Evolutionary conservation across 2,113 vertebrate species (phyloP).

Genomic region (Meleagris gallopavo): DNA sequence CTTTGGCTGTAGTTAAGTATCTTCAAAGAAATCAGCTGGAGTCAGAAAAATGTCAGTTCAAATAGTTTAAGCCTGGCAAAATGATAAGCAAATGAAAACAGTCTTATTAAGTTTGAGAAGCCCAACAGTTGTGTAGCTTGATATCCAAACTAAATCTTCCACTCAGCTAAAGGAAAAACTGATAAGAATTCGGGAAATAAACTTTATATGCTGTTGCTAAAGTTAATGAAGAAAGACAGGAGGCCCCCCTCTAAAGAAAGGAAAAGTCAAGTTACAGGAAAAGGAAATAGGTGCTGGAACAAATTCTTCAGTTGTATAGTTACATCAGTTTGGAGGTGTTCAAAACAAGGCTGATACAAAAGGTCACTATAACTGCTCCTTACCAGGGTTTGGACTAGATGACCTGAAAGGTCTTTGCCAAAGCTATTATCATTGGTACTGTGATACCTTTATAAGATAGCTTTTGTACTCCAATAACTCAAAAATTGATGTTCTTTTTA

Average conservation of each 20-base stretch:
- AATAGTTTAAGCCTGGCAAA: not conserved
- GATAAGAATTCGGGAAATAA: not conserved
- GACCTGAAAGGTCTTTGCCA: conserved; percentile 54
- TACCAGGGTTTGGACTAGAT: conserved; percentile 16
- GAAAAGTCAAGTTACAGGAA: not conserved
- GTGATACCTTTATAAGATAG: conserved; percentile 50
- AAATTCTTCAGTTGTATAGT: not conserved
- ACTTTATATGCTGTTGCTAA: not conserved
- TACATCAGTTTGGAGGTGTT: not conserved
- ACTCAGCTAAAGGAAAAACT: not conserved
- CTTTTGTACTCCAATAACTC: conserved; percentile 58
- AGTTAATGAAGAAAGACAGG: not conserved
- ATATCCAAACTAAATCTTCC: not conserved
- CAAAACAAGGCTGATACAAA: conserved; percentile 31
- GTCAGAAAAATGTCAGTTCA: not conserved
- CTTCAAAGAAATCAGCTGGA: not conserved
- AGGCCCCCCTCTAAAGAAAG: not conserved
- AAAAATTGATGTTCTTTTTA: conserved; percentile 64
- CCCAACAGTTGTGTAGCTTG: not conserved
- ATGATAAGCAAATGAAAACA: not conserved
- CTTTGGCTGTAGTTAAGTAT: not conserved
- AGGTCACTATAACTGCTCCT: conserved; percentile 18
- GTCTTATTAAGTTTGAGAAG: not conserved
- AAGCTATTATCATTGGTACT: conserved; percentile 49
- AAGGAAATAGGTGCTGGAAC: not conserved